phyloP scores from a whole-genome alignment of 2,113 vertebrate genomes.

The Melozone crissalis region DNA sequence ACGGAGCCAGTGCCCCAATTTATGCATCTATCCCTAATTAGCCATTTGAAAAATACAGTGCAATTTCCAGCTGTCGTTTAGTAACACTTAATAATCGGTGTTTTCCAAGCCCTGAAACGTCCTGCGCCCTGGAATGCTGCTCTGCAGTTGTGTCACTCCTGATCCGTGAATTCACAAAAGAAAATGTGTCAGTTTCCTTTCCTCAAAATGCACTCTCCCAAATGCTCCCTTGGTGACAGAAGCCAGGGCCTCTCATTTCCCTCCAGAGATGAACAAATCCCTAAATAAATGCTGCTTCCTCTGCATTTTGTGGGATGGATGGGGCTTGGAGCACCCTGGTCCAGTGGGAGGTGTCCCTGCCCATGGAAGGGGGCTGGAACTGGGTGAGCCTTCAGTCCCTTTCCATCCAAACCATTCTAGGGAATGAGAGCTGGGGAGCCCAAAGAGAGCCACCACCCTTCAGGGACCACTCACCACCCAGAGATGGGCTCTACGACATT shows the following conservation, averaged over 20 bases:
- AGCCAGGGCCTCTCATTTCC: neutral
- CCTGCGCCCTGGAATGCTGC: conserved; percentile 60
- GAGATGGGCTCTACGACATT: neutral
- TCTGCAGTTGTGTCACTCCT: conserved; percentile 32
- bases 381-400: neutral
- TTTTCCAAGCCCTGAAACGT: conserved; percentile 63
- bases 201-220: neutral
- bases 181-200: conserved; percentile 1
- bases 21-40: conserved; percentile 55
- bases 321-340: neutral
- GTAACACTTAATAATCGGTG: conserved; percentile 60
- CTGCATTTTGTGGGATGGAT: neutral
- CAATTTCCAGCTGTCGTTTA: conserved; percentile 47
- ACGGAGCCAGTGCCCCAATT: conserved; percentile 33
- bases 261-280: neutral
- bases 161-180: neutral
- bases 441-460: neutral
- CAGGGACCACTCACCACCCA: rapidly evolving
- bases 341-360: neutral
- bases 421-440: no score
- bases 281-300: neutral
- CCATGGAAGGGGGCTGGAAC: neutral
- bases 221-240: neutral
- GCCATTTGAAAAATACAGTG: conserved; percentile 53
- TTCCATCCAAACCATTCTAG: neutral